Evolutionary conservation across 1,140 invertebrate species (phyloP), one percentile per base, ranked within the genome.

Genomic region (Branchinecta lindahli): DNA sequence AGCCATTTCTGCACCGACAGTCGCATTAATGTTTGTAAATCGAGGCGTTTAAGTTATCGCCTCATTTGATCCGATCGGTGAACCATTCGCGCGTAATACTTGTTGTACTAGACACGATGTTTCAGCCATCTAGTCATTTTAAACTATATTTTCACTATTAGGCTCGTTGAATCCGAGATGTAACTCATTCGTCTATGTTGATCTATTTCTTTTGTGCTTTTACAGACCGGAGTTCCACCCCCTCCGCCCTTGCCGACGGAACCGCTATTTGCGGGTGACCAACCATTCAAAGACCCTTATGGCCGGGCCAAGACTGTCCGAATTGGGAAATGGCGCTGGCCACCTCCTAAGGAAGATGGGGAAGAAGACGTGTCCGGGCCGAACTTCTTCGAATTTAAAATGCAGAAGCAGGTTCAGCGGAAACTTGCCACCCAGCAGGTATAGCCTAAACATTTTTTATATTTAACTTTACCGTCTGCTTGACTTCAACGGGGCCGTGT

Each of bases 301-400:
- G 92, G 93, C 2, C 79, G 94, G 66, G 94, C 94, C 0, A 94
- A 95, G 77, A 97, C 94, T 0, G 93, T 98, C 8, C 81, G 94
- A 66, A 96, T 98, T 68, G 94, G 94, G 9, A 96, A 96, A 81
- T 95, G 94, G 90, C 81, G 93, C 69, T 97, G 94, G 93, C 94
- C 94, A 45, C 95, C 94, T 18, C 90, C 89, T 3, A 88, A 90
- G 75, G 89, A 89, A 66, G 86, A 86, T 0, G 83, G 79, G 5
- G 86, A 79, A 9, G 82, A 83, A 73, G 81, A 80, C 66, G 66
- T 44, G 21, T 61, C 52, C 5, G 85, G 88, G 68, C 85, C 87
- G 73, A 87, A 86, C 71, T 94, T 92, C 74, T 86, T 91, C 52
- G 90, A 92, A 75, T 93, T 94, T 74, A 94, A 94, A 80, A 81